phyloP scores from a whole-genome alignment of 35 echinoderm and acorn worm species.

The Diadema setosum region DNA sequence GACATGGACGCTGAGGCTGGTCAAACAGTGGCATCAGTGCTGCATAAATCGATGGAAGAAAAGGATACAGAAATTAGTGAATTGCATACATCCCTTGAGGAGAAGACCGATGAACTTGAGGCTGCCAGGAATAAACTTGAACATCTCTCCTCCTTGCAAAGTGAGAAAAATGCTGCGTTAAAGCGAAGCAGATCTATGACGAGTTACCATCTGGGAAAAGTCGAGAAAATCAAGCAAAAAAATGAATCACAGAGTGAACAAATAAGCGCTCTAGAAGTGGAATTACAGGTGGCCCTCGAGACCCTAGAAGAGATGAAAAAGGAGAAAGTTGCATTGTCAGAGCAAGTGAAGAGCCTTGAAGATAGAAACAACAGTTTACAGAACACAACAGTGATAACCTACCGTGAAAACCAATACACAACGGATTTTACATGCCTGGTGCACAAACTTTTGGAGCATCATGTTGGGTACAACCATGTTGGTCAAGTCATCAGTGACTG shows the following conservation, averaged over 20 bases:
- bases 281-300: not conserved
- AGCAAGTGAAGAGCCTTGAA: not conserved
- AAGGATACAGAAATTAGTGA: not conserved
- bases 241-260: not conserved
- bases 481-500: not conserved
- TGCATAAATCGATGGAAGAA: not conserved
- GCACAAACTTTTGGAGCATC: not conserved
- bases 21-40: not conserved
- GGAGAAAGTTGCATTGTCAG: not conserved
- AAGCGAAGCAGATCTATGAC: not conserved
- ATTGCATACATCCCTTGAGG: not conserved
- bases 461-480: not conserved
- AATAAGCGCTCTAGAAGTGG: not conserved
- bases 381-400: not conserved
- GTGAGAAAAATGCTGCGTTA: not conserved
- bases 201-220: not conserved
- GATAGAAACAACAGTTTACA: not conserved
- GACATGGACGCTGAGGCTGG: too few relatives aligned
- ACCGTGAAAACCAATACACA: not conserved
- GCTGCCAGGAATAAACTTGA: not conserved
- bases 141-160: not conserved
- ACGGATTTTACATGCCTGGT: not conserved
- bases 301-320: not conserved
- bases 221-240: not conserved
- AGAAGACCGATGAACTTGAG: not conserved